Evolutionary conservation across 2,888 invertebrate species (phyloP), one percentile per base, ranked within the genome.

Genomic region (Ypsolopha sequella): DNA sequence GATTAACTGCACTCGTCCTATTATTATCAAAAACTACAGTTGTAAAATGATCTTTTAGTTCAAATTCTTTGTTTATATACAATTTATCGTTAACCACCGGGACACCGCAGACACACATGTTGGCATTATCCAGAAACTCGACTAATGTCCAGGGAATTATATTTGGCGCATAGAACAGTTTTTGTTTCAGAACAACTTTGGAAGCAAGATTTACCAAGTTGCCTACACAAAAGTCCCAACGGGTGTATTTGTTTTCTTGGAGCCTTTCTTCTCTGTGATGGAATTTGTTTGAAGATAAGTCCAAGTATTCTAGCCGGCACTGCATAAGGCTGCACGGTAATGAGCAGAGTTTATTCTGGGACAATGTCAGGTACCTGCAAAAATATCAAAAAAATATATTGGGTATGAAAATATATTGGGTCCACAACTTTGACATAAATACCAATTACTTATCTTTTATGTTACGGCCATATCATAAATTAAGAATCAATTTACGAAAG

Each of bases 301-400:
- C 89, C 52, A 92, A 64, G 46, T 78, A 71, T 52, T 88, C 81
- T 36, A 92, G 65, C 4, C 65, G 70, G 56, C 89, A 80, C 52
- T 87, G 87, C 63, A 80, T 77, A 51, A 91, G 71, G 60, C 89
- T 89, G 52, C 89, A 91, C n/a, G 92, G 92, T 51, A 92, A 66
- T 45, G 70, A 70, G 41, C 65, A 56, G 44, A 92, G 65, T 10
- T 68, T 59, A 66, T 92, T 92, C 47, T 82, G 74, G 0, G 90
- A 85, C 41, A 89, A 68, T 52, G 88, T 86, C 10, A 92, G 73
- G 59, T 84, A 86, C 62, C 87, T 89, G 67, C 63, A 78, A 72
- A 50, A n/a, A n/a, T n/a, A n/a, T n/a, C n/a, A n/a, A n/a, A n/a
- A n/a, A n/a, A n/a, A n/a, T n/a, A n/a, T n/a, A n/a, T n/a, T n/a